These are phyloP conservation scores for Pantelozetes paolii DNA, from an alignment of 2,888 invertebrate genomes.

Conservation along the genomic window DNA sequence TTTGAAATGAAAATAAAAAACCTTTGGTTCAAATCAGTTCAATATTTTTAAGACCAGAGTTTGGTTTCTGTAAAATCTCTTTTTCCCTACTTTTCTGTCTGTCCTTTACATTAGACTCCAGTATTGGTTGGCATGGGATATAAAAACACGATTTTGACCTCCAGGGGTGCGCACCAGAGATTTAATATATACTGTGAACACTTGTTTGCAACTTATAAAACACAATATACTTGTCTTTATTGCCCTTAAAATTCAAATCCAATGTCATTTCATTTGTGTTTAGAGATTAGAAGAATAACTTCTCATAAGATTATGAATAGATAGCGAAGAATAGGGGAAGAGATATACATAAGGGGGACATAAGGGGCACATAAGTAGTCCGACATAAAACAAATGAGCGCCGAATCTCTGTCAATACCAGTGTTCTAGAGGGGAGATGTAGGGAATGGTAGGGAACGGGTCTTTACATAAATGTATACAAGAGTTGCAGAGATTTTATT, in stretches of 20 bases:
- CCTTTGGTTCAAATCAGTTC: background rate
- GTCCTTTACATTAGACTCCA: background rate
- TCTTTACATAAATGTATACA: background rate
- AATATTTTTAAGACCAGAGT: background rate
- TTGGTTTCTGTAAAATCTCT: background rate
- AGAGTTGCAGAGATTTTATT: background rate
- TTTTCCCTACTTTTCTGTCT: background rate
- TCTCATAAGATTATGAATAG: background rate
- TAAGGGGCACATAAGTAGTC: background rate
- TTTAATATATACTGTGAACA: constrained; percentile 6
- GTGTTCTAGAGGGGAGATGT: background rate
- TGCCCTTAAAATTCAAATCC: background rate
- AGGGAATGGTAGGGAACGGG: background rate
- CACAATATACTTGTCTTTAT: background rate
- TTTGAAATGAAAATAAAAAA: background rate
- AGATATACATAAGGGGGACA: too few species aligned
- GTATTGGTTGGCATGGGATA: background rate
- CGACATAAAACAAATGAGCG: background rate
- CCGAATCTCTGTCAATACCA: constrained; percentile 4
- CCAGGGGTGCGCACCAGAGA: background rate
- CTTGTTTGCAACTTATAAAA: constrained; percentile 24
- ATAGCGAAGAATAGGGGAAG: background rate
- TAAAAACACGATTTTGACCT: constrained; percentile 19
- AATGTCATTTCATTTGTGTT: background rate
- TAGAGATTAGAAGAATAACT: background rate